A percentile compares a stretch with the other conserved stretches of the same genome.
These are phyloP conservation scores for Crenichthys baileyi DNA, from an alignment of 2,797 vertebrate species.

Conservation along the genomic window DNA sequence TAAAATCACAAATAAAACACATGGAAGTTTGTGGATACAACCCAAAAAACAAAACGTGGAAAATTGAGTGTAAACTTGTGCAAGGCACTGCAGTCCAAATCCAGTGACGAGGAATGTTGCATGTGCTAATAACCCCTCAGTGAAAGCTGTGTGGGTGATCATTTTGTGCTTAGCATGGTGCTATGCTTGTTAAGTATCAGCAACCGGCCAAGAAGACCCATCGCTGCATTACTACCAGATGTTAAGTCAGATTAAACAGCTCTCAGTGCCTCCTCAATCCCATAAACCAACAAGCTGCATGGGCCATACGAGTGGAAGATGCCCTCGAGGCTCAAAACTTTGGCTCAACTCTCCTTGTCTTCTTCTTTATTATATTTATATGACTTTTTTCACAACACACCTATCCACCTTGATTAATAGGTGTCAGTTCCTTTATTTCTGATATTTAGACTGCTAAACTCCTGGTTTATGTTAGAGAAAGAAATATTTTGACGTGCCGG, in stretches of 20 bases:
- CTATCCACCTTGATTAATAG: not conserved
- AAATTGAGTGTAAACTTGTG: not conserved
- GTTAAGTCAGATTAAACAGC: conserved; percentile 65
- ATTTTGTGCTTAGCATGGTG: conserved; percentile 52
- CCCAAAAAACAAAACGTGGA: not conserved
- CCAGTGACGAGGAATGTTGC: conserved; percentile 47
- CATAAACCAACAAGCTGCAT: conserved; percentile 33
- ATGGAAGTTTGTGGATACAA: not conserved
- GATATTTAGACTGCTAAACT: conserved; percentile 8
- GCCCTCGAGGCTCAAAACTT: conserved; percentile 25
- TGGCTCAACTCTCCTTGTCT: not conserved
- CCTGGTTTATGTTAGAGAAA: conserved; percentile 29
- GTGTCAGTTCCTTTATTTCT: conserved; percentile 2
- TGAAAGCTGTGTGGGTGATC: conserved; percentile 46
- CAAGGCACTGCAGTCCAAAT: conserved; percentile 20
- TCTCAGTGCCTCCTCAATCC: conserved; percentile 44
- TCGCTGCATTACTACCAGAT: conserved; percentile 67
- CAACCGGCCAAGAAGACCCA: conserved; percentile 53
- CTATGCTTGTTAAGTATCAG: conserved; percentile 61
- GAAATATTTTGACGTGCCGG: conserved; percentile 24
- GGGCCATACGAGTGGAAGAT: conserved; percentile 35
- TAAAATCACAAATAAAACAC: not conserved
- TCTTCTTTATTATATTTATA: conserved; percentile 8
- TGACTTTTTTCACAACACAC: not conserved
- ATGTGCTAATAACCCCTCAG: conserved; percentile 51